Conservation (phyloP, 2,797 vertebrate species). For the Manis crassicaudata region DNA sequence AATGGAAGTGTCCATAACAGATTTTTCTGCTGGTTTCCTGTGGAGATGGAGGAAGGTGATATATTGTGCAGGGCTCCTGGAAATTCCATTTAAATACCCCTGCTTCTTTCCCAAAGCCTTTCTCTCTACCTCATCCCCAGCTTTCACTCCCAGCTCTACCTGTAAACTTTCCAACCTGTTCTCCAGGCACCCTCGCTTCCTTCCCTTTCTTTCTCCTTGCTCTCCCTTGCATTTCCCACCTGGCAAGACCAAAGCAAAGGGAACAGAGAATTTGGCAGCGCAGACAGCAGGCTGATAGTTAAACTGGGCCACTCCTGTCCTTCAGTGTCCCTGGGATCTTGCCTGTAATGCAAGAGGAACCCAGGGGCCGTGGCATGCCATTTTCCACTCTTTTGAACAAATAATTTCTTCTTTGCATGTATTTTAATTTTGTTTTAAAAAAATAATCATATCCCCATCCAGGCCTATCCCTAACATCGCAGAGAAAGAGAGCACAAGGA, state of each 20-base stretch:
- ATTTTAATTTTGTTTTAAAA: neutral
- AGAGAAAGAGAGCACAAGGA: neutral
- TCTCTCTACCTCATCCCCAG: neutral
- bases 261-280: neutral
- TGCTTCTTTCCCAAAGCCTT: neutral
- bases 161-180: fast-evolving
- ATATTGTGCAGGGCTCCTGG: fast-evolving
- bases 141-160: neutral
- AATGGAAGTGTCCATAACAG: neutral
- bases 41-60: too few species aligned
- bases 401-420: neutral
- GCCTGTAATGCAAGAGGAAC: too few species aligned
- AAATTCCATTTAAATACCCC: neutral
- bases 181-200: neutral
- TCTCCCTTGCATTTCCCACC: neutral
- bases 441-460: neutral
- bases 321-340: neutral
- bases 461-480: neutral
- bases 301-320: neutral
- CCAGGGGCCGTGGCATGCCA: too few species aligned
- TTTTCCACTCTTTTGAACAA: neutral
- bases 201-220: neutral
- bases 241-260: neutral
- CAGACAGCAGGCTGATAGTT: too few species aligned
- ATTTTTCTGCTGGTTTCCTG: neutral